Percentiles rank a stretch among this genome's conserved stretches.
These are phyloP conservation scores for Thaumetopoea pityocampa DNA, from an alignment of 1,140 invertebrate species.

Conservation along the genomic window DNA sequence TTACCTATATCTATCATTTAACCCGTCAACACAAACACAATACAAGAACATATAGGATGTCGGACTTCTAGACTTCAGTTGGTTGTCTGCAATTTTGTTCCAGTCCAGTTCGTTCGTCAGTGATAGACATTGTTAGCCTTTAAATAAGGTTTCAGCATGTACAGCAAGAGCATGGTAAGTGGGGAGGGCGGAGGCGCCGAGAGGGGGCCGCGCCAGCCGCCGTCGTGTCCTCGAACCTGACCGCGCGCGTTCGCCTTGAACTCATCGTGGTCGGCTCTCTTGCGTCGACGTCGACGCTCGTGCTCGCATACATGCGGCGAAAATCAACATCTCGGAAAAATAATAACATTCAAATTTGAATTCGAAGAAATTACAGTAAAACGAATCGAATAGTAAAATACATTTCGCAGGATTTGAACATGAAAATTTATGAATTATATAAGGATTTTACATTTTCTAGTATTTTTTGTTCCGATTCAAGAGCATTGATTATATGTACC, in stretches of 20 bases:
- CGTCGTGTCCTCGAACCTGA: constrained; percentile 70
- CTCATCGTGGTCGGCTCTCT: constrained; percentile 50
- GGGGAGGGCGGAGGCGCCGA: constrained; percentile 41
- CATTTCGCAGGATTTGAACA: no score
- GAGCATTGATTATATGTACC: no score
- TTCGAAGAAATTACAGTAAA: background rate
- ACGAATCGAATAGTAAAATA: background rate
- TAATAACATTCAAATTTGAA: constrained; percentile 4
- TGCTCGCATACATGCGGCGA: constrained; percentile 37
- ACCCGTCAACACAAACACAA: no score
- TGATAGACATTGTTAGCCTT: no score
- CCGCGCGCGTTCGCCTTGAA: constrained; percentile 71
- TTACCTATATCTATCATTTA: no score
- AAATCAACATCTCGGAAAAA: constrained; percentile 41
- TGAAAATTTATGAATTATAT: no score
- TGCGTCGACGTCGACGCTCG: constrained; percentile 32
- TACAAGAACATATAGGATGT: no score
- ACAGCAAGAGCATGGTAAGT: constrained; percentile 15
- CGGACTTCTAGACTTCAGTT: no score
- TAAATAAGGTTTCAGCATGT: constrained; percentile 36
- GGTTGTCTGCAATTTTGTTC: no score
- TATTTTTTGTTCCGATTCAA: no score
- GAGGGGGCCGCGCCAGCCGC: constrained; percentile 41
- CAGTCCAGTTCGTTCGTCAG: no score
- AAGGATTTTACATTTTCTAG: no score